Conservation (phyloP, 2,797 vertebrate genomes). For the Catostomus latipinnis region DNA sequence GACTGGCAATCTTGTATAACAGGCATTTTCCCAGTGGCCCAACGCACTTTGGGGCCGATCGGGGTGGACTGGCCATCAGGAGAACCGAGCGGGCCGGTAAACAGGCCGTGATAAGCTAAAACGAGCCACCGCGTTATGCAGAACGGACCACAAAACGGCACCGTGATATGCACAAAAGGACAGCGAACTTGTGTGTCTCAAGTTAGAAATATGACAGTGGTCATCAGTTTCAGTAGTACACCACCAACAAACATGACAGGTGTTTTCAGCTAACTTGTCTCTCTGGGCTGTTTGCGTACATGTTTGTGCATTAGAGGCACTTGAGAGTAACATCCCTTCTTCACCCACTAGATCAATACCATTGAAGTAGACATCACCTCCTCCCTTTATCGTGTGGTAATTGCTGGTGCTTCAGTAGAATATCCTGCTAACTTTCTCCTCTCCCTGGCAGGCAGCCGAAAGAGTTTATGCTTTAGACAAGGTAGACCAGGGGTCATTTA, state of each 20-base stretch:
- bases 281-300: conserved; percentile 36
- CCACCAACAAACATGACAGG: conserved; percentile 5
- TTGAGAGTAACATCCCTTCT: conserved; percentile 28
- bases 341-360: conserved; percentile 36
- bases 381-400: conserved; percentile 36
- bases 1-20: too few species aligned
- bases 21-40: too few species aligned
- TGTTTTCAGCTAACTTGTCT: conserved; percentile 18
- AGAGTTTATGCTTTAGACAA: not conserved
- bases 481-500: too few species aligned
- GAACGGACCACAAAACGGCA: too few species aligned
- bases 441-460: not conserved
- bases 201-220: conserved; percentile 27
- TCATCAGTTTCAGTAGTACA: conserved; percentile 16
- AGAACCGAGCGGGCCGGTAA: too few species aligned
- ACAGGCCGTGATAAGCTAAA: too few species aligned
- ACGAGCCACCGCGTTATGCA: too few species aligned
- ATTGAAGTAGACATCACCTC: conserved; percentile 25
- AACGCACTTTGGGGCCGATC: too few species aligned
- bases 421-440: not conserved
- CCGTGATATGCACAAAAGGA: too few species aligned
- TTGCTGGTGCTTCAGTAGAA: not conserved
- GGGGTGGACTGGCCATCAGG: too few species aligned
- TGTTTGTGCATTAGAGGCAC: conserved; percentile 26
- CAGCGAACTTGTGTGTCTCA: not conserved